A percentile compares a stretch with the other conserved stretches of the same genome.
Evolutionary conservation across 2,113 vertebrate genomes (phyloP).

Genomic region (Pavo muticus): DNA sequence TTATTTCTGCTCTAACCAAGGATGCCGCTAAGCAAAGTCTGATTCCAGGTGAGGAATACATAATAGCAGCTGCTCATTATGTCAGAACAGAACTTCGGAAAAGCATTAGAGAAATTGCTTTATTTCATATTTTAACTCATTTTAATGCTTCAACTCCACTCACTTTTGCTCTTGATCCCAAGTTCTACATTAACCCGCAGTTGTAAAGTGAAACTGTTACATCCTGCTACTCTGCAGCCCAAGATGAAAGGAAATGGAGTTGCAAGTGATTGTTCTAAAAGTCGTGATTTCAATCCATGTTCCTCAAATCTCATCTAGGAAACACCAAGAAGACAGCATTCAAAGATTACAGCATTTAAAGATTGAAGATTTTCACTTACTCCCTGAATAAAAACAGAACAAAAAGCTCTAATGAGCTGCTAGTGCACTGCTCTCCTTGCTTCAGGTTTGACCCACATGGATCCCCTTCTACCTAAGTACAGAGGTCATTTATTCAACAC

Average conservation of each 20-base stretch:
- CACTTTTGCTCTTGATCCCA: accelerated
- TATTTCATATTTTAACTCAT: not conserved
- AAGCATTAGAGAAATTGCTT: not conserved
- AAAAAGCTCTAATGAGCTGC: not conserved
- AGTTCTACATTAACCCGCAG: not conserved
- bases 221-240: not conserved
- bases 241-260: not conserved
- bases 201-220: not conserved
- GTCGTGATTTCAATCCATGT: not conserved
- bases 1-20: not conserved
- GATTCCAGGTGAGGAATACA: not conserved
- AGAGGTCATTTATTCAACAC: not conserved
- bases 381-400: not conserved
- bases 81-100: not conserved
- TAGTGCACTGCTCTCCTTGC: not conserved
- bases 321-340: not conserved
- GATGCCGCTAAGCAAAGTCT: not conserved
- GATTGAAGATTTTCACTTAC: not conserved
- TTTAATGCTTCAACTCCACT: not conserved
- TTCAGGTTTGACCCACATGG: not conserved
- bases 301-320: not conserved
- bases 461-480: not conserved
- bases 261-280: not conserved
- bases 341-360: not conserved
- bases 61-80: not conserved